Conservation (phyloP, 2,888 invertebrate genomes). For the Drosophila borealis region DNA sequence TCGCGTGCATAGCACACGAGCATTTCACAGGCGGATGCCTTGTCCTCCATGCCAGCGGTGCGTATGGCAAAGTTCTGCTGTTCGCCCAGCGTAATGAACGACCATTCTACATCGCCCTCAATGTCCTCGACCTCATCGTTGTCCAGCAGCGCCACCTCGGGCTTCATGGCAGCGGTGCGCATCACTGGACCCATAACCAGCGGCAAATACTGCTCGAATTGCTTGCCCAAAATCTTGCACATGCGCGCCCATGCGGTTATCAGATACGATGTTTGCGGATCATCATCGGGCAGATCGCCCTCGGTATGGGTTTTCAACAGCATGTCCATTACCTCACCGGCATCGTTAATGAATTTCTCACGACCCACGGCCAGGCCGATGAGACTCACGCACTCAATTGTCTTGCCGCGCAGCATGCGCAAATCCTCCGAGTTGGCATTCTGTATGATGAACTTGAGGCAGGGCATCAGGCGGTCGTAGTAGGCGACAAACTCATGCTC, state of each 20-base stretch:
- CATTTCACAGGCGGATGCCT: constrained; percentile 97
- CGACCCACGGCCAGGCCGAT: constrained; percentile 95
- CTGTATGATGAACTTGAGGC: constrained; percentile 98
- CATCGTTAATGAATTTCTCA: constrained; percentile 95
- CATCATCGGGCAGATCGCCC: constrained; percentile 94
- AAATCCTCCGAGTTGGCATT: constrained; percentile 95
- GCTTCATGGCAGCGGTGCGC: constrained; percentile 94
- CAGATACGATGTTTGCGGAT: constrained; percentile 98
- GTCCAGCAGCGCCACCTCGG: constrained; percentile 94
- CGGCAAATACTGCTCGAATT: constrained; percentile 95
- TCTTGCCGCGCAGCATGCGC: constrained; percentile 97
- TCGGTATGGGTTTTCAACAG: constrained; percentile 95
- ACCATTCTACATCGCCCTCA: constrained; percentile 94
- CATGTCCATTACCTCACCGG: constrained; percentile 98
- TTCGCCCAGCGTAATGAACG: constrained; percentile 94
- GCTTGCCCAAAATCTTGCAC: constrained; percentile 95
- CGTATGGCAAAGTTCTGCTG: constrained; percentile 96
- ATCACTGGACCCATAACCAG: constrained; percentile 96
- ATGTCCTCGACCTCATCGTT: constrained; percentile 92
- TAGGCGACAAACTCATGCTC: constrained; percentile 97
- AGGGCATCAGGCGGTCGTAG: constrained; percentile 97
- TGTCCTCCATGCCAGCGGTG: constrained; percentile 95
- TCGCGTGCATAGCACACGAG: constrained; percentile 96
- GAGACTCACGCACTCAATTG: constrained; percentile 99
- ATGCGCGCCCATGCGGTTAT: constrained; percentile 99